Percentiles rank a stretch among this genome's conserved stretches.
These are phyloP conservation scores for Poeciliopsis retropinna DNA, from an alignment of 2,113 vertebrate genomes.

Conservation along the genomic window DNA sequence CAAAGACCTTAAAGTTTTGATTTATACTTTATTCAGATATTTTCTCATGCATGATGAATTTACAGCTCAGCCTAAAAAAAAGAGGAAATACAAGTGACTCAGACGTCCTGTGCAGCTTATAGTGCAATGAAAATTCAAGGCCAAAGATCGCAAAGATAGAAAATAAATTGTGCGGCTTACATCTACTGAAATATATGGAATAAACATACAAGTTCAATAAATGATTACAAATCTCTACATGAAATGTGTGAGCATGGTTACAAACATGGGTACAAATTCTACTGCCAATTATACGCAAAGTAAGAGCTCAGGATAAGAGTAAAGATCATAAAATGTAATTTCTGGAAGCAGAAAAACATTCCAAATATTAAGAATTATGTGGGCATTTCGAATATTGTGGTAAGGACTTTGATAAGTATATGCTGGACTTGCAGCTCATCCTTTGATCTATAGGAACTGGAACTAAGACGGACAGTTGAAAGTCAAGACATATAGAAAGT, in stretches of 20 bases:
- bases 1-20: not conserved
- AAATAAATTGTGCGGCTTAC: not conserved
- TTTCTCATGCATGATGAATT: not conserved
- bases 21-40: constrained; percentile 3
- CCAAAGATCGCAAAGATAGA: not conserved
- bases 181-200: not conserved
- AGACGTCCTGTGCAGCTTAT: not conserved
- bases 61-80: not conserved
- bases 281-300: not conserved
- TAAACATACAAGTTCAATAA: not conserved
- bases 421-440: not conserved
- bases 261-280: not conserved
- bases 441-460: not conserved
- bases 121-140: not conserved
- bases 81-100: constrained; percentile 1
- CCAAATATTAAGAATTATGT: not conserved
- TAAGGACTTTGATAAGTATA: not conserved
- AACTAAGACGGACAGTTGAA: not conserved
- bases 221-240: not conserved
- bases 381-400: not conserved
- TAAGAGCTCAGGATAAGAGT: not conserved
- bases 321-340: not conserved
- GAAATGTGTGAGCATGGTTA: not conserved
- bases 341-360: not conserved
- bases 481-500: not conserved